Percentiles rank a stretch among this genome's conserved stretches.
phyloP scores from a whole-genome alignment of 2,888 invertebrate species.

The Endomychus coccineus region DNA sequence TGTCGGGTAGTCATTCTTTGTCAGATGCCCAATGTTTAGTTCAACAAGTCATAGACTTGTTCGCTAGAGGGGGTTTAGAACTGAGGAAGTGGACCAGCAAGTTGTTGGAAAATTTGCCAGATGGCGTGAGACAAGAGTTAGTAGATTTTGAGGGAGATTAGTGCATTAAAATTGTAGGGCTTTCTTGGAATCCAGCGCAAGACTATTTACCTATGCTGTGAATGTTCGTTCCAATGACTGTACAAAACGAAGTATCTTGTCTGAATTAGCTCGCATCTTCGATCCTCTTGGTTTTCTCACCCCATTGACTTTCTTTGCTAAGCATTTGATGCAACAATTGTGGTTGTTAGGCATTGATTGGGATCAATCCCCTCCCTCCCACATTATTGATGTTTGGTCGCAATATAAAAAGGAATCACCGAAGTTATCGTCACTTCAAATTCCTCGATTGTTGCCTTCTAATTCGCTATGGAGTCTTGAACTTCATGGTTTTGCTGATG shows the following conservation, averaged over 20 bases:
- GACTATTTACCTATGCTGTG: neutral
- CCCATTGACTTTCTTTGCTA: too few species aligned
- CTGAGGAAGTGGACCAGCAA: too few species aligned
- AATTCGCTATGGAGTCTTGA: neutral
- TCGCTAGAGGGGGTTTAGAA: too few species aligned
- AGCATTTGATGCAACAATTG: neutral
- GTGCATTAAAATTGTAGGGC: neutral
- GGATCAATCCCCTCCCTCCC: constrained; percentile 4
- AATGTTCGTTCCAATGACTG: neutral
- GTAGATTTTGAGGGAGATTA: too few species aligned
- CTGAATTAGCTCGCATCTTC: too few species aligned
- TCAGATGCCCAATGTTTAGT: too few species aligned
- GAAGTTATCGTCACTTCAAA: constrained; percentile 3
- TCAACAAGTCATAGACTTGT: too few species aligned
- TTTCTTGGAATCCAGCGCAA: neutral
- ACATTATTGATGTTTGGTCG: constrained; percentile 2
- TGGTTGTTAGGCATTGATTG: constrained; percentile 8
- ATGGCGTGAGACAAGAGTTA: too few species aligned
- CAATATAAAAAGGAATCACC: constrained; percentile 6
- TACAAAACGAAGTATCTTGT: too few species aligned
- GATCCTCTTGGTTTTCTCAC: too few species aligned
- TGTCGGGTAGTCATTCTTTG: too few species aligned
- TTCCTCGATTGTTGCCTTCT: constrained; percentile 1
- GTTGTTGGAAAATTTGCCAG: too few species aligned
- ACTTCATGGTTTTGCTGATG: constrained; percentile 7